Evolutionary conservation across 2,888 invertebrate species (phyloP).

Genomic region (Cataglyphis cursor): DNA sequence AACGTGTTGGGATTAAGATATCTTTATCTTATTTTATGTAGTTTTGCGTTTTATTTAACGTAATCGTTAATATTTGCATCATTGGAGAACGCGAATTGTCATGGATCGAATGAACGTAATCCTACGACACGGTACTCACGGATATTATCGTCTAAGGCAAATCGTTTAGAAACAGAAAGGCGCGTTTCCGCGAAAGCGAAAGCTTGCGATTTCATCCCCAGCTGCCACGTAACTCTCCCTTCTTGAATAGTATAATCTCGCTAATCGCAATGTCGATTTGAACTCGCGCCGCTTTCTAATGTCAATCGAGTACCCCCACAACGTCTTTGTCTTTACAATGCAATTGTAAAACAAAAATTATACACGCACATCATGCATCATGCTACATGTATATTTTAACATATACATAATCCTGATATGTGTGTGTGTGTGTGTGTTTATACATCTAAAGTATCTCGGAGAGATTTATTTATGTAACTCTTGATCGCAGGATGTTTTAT

Average conservation of each 20-base stretch:
- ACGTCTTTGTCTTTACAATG: neutral
- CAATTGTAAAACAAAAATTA: conserved; percentile 13
- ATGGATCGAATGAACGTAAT: conserved; percentile 5
- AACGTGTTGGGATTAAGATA: neutral
- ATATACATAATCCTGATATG: neutral
- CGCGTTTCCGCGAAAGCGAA: conserved; percentile 45
- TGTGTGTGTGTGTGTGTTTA: neutral
- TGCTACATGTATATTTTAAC: neutral
- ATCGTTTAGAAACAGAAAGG: neutral
- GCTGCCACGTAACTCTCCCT: conserved; percentile 23
- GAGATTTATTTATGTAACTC: neutral
- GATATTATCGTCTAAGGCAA: neutral
- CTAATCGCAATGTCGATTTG: conserved; percentile 34
- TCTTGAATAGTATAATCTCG: conserved; percentile 42
- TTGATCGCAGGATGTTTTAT: neutral
- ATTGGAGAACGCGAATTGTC: conserved; percentile 12
- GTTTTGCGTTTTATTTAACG: neutral
- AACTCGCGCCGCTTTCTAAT: conserved; percentile 30
- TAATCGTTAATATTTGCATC: neutral
- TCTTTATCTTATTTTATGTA: neutral
- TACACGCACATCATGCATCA: neutral
- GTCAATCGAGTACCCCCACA: neutral
- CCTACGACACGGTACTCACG: neutral
- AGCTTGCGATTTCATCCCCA: conserved; percentile 38
- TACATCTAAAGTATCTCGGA: neutral